These are phyloP conservation scores for Liodrosophila aerea DNA, from an alignment of 2,888 invertebrate species.

Conservation along the genomic window DNA sequence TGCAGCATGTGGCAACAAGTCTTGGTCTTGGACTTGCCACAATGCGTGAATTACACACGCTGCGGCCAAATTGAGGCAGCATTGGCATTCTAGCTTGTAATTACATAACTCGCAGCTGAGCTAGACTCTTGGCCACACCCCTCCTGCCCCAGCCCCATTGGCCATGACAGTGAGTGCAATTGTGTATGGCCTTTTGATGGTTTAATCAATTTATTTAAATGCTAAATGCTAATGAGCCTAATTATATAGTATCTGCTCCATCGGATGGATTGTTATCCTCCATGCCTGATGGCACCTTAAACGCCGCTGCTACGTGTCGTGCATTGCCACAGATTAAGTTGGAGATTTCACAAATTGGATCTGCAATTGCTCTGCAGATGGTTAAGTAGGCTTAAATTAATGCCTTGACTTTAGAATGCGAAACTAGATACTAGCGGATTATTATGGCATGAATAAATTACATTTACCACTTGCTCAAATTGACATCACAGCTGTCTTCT, in stretches of 20 bases:
- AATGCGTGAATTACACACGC: conserved; percentile 38
- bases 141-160: background rate
- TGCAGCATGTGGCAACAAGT: conserved; percentile 48
- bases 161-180: conserved; percentile 12
- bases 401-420: background rate
- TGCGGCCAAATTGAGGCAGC: too few relatives aligned
- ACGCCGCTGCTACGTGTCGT: background rate
- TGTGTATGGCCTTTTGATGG: conserved; percentile 35
- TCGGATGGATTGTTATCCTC: conserved; percentile 33
- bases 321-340: background rate
- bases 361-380: background rate
- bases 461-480: too few relatives aligned
- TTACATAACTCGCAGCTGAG: conserved; percentile 52
- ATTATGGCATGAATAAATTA: too few relatives aligned
- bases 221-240: conserved; percentile 51
- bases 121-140: background rate
- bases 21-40: conserved; percentile 14
- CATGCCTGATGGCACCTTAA: conserved; percentile 33
- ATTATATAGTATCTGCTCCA: conserved; percentile 37
- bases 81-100: conserved; percentile 48
- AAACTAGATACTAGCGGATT: background rate
- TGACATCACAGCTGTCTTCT: too few relatives aligned
- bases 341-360: conserved; percentile 2
- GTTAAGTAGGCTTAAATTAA: too few relatives aligned
- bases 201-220: conserved; percentile 61